Evolutionary conservation across 2,888 invertebrate genomes (phyloP).

Genomic region (Therioaphis trifolii): DNA sequence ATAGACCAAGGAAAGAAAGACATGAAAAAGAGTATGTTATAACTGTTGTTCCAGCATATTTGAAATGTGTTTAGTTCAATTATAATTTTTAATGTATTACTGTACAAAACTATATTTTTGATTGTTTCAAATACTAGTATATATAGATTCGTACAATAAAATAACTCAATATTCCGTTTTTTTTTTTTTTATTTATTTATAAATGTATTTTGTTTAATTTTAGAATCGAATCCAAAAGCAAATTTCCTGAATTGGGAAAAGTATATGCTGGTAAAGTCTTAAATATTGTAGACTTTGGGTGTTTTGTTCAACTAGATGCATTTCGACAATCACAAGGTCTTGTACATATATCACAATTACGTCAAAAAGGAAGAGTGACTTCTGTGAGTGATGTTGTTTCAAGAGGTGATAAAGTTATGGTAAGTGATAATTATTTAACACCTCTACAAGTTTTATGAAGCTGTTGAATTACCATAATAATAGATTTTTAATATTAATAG

Average conservation of each 20-base stretch:
- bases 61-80: neutral
- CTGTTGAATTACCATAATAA: neutral
- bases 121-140: slow-evolving; percentile 65
- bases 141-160: slow-evolving; percentile 71
- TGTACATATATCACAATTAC: slow-evolving; percentile 94
- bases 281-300: slow-evolving; percentile 97
- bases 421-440: slow-evolving; percentile 56
- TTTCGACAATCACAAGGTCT: slow-evolving; percentile 93
- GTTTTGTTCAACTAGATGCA: slow-evolving; percentile 95
- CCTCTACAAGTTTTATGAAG: neutral
- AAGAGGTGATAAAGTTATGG: slow-evolving; percentile 84
- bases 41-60: slow-evolving; percentile 37
- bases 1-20: slow-evolving; percentile 67
- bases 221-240: slow-evolving; percentile 58
- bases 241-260: slow-evolving; percentile 82
- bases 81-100: neutral
- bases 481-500: slow-evolving; percentile 68
- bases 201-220: no score
- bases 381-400: slow-evolving; percentile 94
- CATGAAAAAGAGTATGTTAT: slow-evolving; percentile 68
- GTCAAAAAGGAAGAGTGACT: slow-evolving; percentile 92
- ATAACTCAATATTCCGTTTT: neutral
- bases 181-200: no score
- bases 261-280: slow-evolving; percentile 95
- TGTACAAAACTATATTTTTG: slow-evolving; percentile 65